Evolutionary conservation across 1,140 invertebrate species (phyloP).

Genomic region (Lordiphosa clarofinis): DNA sequence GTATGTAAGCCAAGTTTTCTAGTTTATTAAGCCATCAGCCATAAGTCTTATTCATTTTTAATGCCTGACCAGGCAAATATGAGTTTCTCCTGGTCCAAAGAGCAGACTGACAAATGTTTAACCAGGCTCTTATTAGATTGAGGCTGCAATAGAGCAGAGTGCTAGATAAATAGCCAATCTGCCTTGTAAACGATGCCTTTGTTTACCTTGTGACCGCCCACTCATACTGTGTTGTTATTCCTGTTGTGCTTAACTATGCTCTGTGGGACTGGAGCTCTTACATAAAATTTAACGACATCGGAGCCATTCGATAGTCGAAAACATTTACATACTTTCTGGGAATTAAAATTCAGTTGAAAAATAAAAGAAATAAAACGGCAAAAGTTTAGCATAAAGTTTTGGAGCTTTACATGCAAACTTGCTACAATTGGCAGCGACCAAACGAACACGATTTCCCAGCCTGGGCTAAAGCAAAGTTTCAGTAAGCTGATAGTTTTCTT

Average conservation of each 20-base stretch:
- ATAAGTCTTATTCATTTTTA: constrained; percentile 51
- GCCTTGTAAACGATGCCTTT: constrained; percentile 44
- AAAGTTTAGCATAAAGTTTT: constrained; percentile 74
- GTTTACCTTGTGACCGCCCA: constrained; percentile 44
- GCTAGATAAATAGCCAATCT: constrained; percentile 60
- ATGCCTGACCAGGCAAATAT: constrained; percentile 5
- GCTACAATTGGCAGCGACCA: constrained; percentile 64
- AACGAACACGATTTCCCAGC: constrained; percentile 37
- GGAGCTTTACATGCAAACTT: constrained; percentile 72
- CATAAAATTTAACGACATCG: constrained; percentile 69
- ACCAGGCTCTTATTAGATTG: constrained; percentile 29
- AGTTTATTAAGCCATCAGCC: constrained; percentile 75
- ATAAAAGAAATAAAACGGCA: constrained; percentile 41
- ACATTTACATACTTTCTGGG: constrained; percentile 65
- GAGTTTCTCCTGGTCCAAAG: constrained; percentile 9
- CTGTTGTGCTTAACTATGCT: neutral
- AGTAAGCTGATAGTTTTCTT: constrained; percentile 67
- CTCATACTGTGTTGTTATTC: constrained; percentile 8
- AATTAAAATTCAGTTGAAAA: constrained; percentile 61
- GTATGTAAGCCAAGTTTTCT: constrained; percentile 60
- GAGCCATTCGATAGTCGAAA: constrained; percentile 56
- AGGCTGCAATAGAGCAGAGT: constrained; percentile 46
- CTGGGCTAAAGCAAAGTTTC: constrained; percentile 46
- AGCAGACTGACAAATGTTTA: constrained; percentile 42
- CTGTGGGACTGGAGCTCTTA: constrained; percentile 5